Evolutionary conservation across 2,113 vertebrate species (phyloP).

Genomic region (Prunella fulvescens): DNA sequence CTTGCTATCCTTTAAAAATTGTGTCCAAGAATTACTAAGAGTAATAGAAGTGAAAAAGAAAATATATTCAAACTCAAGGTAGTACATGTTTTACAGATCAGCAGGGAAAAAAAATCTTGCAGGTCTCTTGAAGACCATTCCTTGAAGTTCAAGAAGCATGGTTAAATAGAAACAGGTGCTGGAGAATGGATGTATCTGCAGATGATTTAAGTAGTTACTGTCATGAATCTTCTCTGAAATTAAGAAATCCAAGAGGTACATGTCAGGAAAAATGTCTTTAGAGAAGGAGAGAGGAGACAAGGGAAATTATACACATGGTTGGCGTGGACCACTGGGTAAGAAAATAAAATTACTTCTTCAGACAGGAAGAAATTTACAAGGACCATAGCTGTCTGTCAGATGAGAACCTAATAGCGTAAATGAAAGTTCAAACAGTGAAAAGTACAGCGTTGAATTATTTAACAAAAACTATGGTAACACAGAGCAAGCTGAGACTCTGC

Average conservation of each 20-base stretch:
- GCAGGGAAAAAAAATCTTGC: not conserved
- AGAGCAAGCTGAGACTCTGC: not conserved
- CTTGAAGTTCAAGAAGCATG: not conserved
- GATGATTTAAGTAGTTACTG: not conserved
- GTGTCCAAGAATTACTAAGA: not conserved
- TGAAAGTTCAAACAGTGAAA: constrained; percentile 9
- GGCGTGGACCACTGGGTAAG: not conserved
- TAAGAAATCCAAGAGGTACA: not conserved
- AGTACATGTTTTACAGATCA: not conserved
- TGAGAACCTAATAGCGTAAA: constrained; percentile 7
- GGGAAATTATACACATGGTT: not conserved
- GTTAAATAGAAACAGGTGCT: not conserved
- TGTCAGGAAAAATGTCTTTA: not conserved
- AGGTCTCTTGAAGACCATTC: not conserved
- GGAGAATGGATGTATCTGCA: not conserved
- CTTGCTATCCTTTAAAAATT: not conserved
- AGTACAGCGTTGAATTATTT: constrained; percentile 44
- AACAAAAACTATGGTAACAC: not conserved
- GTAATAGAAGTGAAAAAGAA: not conserved
- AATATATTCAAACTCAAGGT: not conserved
- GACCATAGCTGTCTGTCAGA: not conserved
- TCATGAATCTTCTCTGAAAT: not conserved
- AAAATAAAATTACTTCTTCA: constrained; percentile 35
- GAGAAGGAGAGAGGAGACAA: not conserved
- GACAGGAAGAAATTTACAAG: constrained; percentile 22